These are phyloP conservation scores for Pteria penguin DNA, from an alignment of 2,888 invertebrate species.

Conservation along the genomic window DNA sequence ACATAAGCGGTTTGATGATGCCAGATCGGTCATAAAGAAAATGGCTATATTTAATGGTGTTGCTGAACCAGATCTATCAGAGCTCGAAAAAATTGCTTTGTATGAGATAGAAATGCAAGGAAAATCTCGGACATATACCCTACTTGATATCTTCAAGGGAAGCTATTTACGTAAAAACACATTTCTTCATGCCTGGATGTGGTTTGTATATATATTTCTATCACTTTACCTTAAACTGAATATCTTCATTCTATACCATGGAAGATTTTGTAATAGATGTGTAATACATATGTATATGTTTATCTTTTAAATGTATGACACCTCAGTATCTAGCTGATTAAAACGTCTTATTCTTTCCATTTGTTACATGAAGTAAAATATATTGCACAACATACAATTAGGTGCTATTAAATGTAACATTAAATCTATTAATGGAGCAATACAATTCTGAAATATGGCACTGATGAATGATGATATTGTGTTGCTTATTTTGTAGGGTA, in stretches of 20 bases:
- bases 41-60: constrained; percentile 55
- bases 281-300: too few species aligned
- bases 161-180: not conserved
- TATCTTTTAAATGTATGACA: too few species aligned
- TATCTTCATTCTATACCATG: too few species aligned
- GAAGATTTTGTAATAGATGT: too few species aligned
- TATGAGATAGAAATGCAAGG: not conserved
- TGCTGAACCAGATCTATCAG: constrained; percentile 43
- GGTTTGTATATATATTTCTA: not conserved
- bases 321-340: too few species aligned
- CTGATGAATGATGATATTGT: not conserved
- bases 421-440: not conserved
- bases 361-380: too few species aligned
- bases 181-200: not conserved
- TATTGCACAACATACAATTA: not conserved
- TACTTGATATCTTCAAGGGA: not conserved
- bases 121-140: not conserved
- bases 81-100: not conserved
- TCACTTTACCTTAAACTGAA: too few species aligned
- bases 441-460: not conserved
- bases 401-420: not conserved
- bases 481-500: constrained; percentile 25
- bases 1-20: constrained; percentile 53
- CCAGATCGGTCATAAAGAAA: constrained; percentile 48
- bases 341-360: too few species aligned